Evolutionary conservation across 2,113 vertebrate genomes (phyloP), one percentile per base, ranked within the genome.

Genomic region (Vidua macroura): DNA sequence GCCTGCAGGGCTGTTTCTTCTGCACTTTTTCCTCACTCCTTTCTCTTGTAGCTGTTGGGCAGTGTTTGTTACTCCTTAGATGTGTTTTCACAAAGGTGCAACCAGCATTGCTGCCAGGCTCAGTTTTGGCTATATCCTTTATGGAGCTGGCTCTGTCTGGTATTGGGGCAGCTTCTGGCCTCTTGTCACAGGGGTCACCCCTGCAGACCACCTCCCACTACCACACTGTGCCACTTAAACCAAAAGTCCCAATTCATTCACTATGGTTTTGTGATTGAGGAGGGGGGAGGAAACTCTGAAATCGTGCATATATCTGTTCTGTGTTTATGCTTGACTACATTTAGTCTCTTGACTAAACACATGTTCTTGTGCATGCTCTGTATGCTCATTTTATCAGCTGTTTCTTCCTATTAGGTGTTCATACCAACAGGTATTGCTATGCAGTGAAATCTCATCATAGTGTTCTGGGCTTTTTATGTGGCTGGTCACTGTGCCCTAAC

Each of bases 401-500:
- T 11, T 77, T 82, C 79, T 77, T 75, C 53, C 68, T 81, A 46
- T 78, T 92, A 94, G 37, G 8, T 75, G 72, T 27, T 92, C 88
- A 74, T 21, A 14, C 48, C 77, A 68, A 49, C n/a, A 39, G 73
- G 44, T 51, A 53, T 86, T 72, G 66, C 83, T 83, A 31, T 60
- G 49, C 20, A 41, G 64, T 72, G 73, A 90, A 86, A 81, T 81
- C 52, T 70, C 44, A 27, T 69, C 87, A 67, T 6, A 64, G 86
- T 56, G 60, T 68, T 90, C 88, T 39, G 69, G 73, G 73, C 70
- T 92, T 93, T 96, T 95, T 35, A 43, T 86, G 46, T 90, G 33
- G 14, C 86, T 92, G 93, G 95, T 95, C 95, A 96, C 86, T 94
- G 74, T 95, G 93, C 86, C 95, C 88, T 96, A 96, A 97, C 93